These are phyloP conservation scores for Cavia aperea DNA, from an alignment of 2,113 vertebrate species.

Conservation along the genomic window DNA sequence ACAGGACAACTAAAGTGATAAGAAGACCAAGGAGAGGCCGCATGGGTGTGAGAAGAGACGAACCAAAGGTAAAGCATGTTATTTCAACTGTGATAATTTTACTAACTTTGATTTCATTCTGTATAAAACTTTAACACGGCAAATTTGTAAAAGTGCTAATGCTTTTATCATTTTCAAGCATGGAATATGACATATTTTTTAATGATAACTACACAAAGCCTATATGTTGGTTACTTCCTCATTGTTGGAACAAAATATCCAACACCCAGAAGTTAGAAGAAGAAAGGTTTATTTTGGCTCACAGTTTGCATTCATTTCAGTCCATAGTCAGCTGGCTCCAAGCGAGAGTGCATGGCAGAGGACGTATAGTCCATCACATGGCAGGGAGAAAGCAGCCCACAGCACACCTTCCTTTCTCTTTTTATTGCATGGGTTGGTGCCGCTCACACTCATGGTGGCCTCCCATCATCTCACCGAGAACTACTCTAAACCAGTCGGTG, in stretches of 20 bases:
- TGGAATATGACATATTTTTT: not conserved
- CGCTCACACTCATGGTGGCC: not conserved
- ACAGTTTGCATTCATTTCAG: not conserved
- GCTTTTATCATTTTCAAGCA: not conserved
- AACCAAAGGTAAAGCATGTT: slow-evolving; percentile 84
- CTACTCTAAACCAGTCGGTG: not conserved
- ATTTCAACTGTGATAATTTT: slow-evolving; percentile 32
- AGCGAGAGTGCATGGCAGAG: not conserved
- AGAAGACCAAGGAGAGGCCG: slow-evolving; percentile 89
- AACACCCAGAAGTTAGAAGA: not conserved
- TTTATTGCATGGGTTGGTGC: not conserved
- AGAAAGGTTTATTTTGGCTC: not conserved
- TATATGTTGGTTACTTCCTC: not conserved
- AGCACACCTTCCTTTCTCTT: not conserved
- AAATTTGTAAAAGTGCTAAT: not conserved
- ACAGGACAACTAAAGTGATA: slow-evolving; percentile 93
- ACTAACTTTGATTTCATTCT: not conserved
- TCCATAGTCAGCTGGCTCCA: not conserved
- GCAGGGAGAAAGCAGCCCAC: not conserved
- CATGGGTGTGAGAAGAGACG: slow-evolving; percentile 85
- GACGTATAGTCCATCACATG: not conserved
- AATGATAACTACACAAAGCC: not conserved
- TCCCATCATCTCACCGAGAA: not conserved
- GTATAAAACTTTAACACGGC: not conserved
- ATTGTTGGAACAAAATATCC: not conserved